Percentiles rank a stretch among this genome's conserved stretches.
Conservation (phyloP, 1,140 invertebrate genomes). For the Ephestia elutella region DNA sequence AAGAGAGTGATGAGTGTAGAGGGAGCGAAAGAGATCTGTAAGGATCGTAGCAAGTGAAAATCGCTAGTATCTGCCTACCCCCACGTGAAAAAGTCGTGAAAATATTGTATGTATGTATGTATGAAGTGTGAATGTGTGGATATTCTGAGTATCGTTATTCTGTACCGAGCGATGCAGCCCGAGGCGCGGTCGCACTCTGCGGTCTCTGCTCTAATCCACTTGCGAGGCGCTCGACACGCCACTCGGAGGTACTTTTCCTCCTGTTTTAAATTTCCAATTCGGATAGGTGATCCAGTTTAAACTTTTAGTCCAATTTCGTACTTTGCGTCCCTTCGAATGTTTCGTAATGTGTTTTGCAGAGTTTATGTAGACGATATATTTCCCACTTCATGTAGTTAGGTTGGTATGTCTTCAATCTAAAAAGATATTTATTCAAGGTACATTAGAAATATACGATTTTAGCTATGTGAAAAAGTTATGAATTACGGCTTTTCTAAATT, state of each 20-base stretch:
- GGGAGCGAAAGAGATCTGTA: too few relatives aligned
- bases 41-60: too few relatives aligned
- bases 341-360: background rate
- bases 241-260: slow-evolving; percentile 47
- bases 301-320: slow-evolving; percentile 57
- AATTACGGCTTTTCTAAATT: background rate
- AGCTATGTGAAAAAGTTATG: background rate
- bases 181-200: slow-evolving; percentile 33
- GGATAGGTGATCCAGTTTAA: slow-evolving; percentile 60
- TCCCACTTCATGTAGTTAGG: background rate
- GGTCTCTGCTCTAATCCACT: slow-evolving; percentile 60
- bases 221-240: slow-evolving; percentile 26
- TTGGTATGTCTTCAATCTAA: background rate
- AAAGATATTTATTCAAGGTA: too few relatives aligned
- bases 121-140: too few relatives aligned
- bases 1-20: too few relatives aligned
- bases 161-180: slow-evolving; percentile 18
- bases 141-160: background rate
- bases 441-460: background rate
- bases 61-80: too few relatives aligned
- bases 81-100: too few relatives aligned
- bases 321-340: slow-evolving; percentile 20
- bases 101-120: too few relatives aligned
- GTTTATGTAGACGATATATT: background rate
- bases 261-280: slow-evolving; percentile 61